A percentile compares a stretch with the other conserved stretches of the same genome.
Conservation (phyloP, 2,113 vertebrate genomes). For the Poeciliopsis retropinna region DNA sequence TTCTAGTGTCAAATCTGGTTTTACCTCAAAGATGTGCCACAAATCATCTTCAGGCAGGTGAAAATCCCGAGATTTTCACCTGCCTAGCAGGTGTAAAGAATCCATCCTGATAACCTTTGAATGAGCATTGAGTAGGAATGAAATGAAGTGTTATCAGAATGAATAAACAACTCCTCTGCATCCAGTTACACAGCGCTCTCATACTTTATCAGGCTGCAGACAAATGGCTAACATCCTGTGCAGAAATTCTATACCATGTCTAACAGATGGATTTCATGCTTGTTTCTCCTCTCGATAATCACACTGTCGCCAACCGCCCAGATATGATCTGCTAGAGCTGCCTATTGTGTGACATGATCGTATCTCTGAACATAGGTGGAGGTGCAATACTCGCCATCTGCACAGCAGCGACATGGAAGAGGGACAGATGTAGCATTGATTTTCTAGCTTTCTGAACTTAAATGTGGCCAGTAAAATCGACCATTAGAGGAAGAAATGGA, state of each 20-base stretch:
- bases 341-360: background rate
- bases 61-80: background rate
- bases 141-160: constrained; percentile 10
- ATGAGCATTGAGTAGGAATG: background rate
- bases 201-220: constrained; percentile 29
- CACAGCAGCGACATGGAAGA: background rate
- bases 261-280: constrained; percentile 47
- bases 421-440: background rate
- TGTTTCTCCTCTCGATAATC: constrained; percentile 11
- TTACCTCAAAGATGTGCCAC: background rate
- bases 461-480: background rate
- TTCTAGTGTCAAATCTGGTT: background rate
- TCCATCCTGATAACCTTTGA: background rate
- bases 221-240: constrained; percentile 35
- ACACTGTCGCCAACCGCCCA: constrained; percentile 6
- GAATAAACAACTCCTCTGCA: constrained; percentile 14
- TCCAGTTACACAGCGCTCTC: constrained; percentile 11
- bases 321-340: constrained; percentile 24
- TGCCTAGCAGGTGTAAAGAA: background rate
- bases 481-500: background rate
- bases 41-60: background rate
- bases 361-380: background rate
- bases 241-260: constrained; percentile 39
- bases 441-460: background rate
- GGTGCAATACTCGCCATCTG: background rate